Conservation (phyloP, 2,113 vertebrate species). For the Stigmatopora argus region DNA sequence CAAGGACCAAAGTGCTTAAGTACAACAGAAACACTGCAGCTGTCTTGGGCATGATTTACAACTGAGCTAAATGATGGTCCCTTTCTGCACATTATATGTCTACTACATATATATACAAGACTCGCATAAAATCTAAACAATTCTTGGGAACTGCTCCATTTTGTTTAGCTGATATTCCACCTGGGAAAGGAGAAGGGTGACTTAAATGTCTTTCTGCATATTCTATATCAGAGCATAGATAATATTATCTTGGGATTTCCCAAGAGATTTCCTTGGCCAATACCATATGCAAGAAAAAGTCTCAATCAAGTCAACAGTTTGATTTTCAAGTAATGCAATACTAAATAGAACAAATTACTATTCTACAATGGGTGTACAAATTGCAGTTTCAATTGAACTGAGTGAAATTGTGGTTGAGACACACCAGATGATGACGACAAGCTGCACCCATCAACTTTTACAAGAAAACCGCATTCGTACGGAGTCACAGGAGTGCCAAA, state of each 20-base stretch:
- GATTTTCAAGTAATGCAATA: neutral
- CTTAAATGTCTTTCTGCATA: constrained; percentile 16
- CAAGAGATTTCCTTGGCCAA: constrained; percentile 22
- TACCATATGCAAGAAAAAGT: constrained; percentile 22
- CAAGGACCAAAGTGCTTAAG: constrained; percentile 36
- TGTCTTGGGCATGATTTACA: constrained; percentile 50
- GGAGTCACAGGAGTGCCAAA: too few relatives aligned
- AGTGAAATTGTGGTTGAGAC: neutral
- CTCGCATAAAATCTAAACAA: constrained; percentile 24
- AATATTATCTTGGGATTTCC: constrained; percentile 28
- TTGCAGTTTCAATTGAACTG: neutral
- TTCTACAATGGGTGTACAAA: neutral
- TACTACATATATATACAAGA: constrained; percentile 38
- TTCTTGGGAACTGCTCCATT: constrained; percentile 44
- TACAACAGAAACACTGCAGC: constrained; percentile 35
- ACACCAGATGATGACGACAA: neutral
- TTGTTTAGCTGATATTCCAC: constrained; percentile 50
- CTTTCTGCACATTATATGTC: constrained; percentile 6
- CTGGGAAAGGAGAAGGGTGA: constrained; percentile 23
- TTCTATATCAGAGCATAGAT: constrained; percentile 21
- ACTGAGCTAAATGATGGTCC: constrained; percentile 28
- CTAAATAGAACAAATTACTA: neutral
- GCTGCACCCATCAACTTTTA: neutral
- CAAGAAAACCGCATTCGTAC: neutral
- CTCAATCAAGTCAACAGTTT: constrained; percentile 10